These are phyloP conservation scores for Antennarius striatus DNA, from an alignment of 2,113 vertebrate genomes.

Conservation along the genomic window DNA sequence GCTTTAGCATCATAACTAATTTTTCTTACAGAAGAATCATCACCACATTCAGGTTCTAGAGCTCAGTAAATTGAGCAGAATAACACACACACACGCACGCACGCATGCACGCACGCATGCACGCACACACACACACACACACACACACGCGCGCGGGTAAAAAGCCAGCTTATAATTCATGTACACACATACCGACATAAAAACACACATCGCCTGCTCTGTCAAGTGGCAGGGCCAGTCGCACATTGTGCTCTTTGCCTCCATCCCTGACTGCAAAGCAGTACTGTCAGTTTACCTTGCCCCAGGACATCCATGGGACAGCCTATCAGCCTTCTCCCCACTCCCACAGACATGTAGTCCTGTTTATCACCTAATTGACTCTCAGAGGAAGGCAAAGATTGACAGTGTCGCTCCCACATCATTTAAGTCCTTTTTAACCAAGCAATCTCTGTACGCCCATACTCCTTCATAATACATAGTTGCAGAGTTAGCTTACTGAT, in stretches of 20 bases:
- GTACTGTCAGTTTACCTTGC: constrained; percentile 81
- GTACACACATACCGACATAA: constrained; percentile 27
- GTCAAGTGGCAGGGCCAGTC: constrained; percentile 60
- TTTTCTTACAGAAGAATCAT: constrained; percentile 32
- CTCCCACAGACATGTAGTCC: constrained; percentile 73
- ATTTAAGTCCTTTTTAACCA: constrained; percentile 77
- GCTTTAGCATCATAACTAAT: constrained; percentile 5
- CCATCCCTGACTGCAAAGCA: constrained; percentile 71
- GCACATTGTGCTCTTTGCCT: constrained; percentile 70
- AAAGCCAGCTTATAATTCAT: constrained; percentile 15
- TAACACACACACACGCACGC: constrained; percentile 19
- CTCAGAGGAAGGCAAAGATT: constrained; percentile 82
- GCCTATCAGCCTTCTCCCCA: constrained; percentile 71
- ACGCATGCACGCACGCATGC: constrained; percentile 20
- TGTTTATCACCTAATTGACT: constrained; percentile 90
- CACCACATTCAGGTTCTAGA: constrained; percentile 28
- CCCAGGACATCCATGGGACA: constrained; percentile 83
- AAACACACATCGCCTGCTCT: constrained; percentile 41
- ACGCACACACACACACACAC: constrained; percentile 20
- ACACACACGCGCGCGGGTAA: constrained; percentile 1
- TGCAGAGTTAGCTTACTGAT: constrained; percentile 71
- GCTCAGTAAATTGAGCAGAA: constrained; percentile 21
- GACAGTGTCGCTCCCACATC: constrained; percentile 75
- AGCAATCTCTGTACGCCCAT: constrained; percentile 58
- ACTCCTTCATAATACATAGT: constrained; percentile 79